Base-by-base conservation (phyloP, 2,888 invertebrate species). In the Philopedon plagiatum region DNA sequence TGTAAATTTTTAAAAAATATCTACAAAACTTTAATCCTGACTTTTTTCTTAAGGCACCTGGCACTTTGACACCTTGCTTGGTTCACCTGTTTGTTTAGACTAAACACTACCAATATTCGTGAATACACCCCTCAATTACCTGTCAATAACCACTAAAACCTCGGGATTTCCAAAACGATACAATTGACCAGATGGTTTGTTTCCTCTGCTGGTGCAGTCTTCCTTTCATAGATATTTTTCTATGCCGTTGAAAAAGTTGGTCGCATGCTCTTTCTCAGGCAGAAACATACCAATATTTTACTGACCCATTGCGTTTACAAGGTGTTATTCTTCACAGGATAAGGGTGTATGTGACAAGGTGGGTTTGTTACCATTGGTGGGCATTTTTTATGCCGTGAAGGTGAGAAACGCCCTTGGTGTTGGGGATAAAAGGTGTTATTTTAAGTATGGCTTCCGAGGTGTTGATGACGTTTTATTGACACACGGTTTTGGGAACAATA, bases 1-100 rank as follows among this genome's bases (percentile, higher is more conserved):
- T n/a, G n/a, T n/a, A n/a, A n/a, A n/a, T n/a, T n/a, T n/a, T 7
- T 19, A 34, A 11, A 37, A 13, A 13, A 54, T 13, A 29, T 29
- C 5, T 9, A 54, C 29, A 54, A 8, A 1, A 54, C 34, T 37
- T 56, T 56, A n/a, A n/a, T 56, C 15, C 1, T 18, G 2, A 5
- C 15, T 15, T 5, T 56, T 34, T 15, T 56, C 1, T 39, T 39
- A 13, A 37, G 19, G n/a, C 39, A 58, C 41, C 26, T 41, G 41
- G n/a, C 9, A 11, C 18, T 21, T 37, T 57, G n/a, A 18, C 58
- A 58, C 58, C 58, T 58, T 37, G 13, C 58, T 21, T 3, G 19
- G n/a, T 3, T 13, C 58, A 58, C 58, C 58, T 58, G 58, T 41
- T 37, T 39, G 13, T 57, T 57, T 39, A 58, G 39, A 58, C 39